Conservation (phyloP, 2,113 vertebrate genomes). For the Nestor notabilis region DNA sequence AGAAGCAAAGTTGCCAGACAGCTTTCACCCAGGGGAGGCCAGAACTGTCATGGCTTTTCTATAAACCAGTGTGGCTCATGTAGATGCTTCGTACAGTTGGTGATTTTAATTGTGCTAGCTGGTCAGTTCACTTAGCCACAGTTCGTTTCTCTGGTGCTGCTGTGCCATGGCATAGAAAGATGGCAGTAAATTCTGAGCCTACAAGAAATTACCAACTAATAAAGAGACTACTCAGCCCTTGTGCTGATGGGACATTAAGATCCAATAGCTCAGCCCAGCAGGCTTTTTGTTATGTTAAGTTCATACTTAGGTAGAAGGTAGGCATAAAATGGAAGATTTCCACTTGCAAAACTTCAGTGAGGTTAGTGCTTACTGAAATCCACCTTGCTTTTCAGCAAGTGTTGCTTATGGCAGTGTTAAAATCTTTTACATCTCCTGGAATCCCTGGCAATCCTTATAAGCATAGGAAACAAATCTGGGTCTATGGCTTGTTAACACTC, state of each 20-base stretch:
- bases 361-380: not conserved
- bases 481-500: not conserved
- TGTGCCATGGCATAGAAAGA: not conserved
- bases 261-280: not conserved
- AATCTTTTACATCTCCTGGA: not conserved
- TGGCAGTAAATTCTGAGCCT: not conserved
- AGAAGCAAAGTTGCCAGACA: not conserved
- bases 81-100: fast-evolving
- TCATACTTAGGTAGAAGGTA: not conserved
- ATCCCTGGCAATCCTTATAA: not conserved
- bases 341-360: not conserved
- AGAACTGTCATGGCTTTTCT: not conserved
- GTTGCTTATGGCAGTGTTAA: not conserved
- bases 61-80: not conserved
- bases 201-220: not conserved
- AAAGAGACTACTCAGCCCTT: not conserved
- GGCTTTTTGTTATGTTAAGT: conserved; percentile 39
- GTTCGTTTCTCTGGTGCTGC: not conserved
- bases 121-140: not conserved
- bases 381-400: not conserved
- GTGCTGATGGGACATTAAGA: not conserved
- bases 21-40: not conserved
- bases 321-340: conserved; percentile 4
- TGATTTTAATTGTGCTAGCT: not conserved
- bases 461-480: not conserved